Evolutionary conservation across 2,888 invertebrate genomes (phyloP).

Genomic region (Diogma glabrata): DNA sequence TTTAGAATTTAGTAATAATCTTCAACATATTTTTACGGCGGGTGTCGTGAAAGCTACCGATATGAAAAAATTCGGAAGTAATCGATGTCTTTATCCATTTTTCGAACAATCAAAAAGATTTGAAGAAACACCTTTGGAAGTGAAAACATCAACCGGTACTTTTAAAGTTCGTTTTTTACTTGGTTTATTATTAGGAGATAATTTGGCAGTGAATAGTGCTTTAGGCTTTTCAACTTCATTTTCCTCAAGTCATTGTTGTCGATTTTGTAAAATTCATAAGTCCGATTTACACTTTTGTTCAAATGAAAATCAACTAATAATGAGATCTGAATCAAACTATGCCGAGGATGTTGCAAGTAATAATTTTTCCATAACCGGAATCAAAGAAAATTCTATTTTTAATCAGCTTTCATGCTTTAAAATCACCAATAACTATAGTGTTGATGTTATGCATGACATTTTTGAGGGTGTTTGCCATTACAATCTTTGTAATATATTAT

Average conservation of each 20-base stretch:
- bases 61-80: constrained; percentile 1
- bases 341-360: neutral
- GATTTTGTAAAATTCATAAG: neutral
- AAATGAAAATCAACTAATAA: neutral
- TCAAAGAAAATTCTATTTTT: constrained; percentile 6
- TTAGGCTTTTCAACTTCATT: neutral
- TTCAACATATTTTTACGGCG: constrained; percentile 2
- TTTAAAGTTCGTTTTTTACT: constrained; percentile 14
- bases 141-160: constrained; percentile 10
- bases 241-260: neutral
- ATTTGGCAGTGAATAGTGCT: neutral
- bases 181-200: neutral
- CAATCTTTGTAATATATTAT: neutral
- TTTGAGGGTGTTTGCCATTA: constrained; percentile 7
- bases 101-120: constrained; percentile 3
- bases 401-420: constrained; percentile 5
- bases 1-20: neutral
- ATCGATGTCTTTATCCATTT: neutral
- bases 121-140: constrained; percentile 12
- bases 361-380: neutral
- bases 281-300: neutral
- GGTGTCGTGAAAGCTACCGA: constrained; percentile 1
- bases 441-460: constrained; percentile 7
- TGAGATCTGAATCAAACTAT: neutral
- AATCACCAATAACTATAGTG: neutral